Evolutionary conservation across 1,140 invertebrate genomes (phyloP).

Genomic region (Drosophila azteca): DNA sequence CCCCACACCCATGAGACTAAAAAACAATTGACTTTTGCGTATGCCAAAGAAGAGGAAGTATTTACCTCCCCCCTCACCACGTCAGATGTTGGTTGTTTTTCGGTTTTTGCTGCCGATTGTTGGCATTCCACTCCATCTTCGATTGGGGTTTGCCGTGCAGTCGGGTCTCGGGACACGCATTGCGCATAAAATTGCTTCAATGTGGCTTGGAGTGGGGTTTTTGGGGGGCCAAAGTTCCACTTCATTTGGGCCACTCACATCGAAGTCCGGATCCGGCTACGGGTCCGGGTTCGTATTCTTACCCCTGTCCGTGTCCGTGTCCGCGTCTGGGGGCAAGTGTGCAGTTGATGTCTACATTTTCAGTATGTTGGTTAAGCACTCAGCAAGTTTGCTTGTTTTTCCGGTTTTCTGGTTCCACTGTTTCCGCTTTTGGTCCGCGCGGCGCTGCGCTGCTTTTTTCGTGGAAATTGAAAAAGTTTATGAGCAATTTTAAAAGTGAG

Average conservation of each 20-base stretch:
- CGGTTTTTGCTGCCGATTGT: conserved; percentile 27
- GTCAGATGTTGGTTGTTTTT: conserved; percentile 21
- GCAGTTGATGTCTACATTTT: conserved; percentile 60
- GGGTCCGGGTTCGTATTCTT: neutral
- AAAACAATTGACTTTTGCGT: conserved; percentile 69
- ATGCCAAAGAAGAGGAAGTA: conserved; percentile 1
- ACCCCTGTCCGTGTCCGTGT: neutral
- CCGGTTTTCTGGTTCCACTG: conserved; percentile 28
- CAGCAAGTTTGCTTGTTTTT: conserved; percentile 49
- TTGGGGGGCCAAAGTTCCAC: conserved; percentile 26
- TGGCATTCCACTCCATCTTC: conserved; percentile 63
- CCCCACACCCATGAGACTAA: conserved; percentile 28
- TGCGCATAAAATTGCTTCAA: conserved; percentile 75
- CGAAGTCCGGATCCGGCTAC: conserved; percentile 5
- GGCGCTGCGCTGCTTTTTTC: conserved; percentile 10
- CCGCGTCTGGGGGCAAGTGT: conserved; percentile 1
- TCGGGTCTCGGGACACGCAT: conserved; percentile 69
- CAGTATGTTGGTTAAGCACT: conserved; percentile 53
- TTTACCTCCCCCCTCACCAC: neutral
- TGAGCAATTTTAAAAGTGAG: conserved; percentile 49
- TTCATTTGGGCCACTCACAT: conserved; percentile 41
- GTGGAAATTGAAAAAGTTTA: conserved; percentile 75
- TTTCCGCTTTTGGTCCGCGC: conserved; percentile 29
- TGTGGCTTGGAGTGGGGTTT: conserved; percentile 24
- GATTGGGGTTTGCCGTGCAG: conserved; percentile 72